phyloP scores from a whole-genome alignment of 2,113 vertebrate species.

The Sula dactylatra region DNA sequence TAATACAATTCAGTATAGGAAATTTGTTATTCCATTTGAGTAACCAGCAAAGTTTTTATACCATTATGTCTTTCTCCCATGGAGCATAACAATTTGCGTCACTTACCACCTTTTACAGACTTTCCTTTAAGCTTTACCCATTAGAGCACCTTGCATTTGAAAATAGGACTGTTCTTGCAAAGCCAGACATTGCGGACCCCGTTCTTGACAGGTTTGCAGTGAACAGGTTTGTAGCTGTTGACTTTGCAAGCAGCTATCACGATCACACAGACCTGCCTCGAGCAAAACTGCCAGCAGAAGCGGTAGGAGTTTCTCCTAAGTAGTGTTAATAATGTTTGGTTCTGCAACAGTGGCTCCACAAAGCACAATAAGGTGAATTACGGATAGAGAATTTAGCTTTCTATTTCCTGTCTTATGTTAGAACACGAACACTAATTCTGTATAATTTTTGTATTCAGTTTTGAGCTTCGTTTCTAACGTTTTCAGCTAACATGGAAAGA shows the following conservation, averaged over 20 bases:
- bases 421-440: rapidly evolving
- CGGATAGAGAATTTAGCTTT: not conserved
- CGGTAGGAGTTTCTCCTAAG: not conserved
- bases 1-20: not conserved
- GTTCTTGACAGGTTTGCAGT: not conserved
- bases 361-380: not conserved
- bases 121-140: not conserved
- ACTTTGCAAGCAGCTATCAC: not conserved
- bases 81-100: not conserved
- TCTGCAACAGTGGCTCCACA: not conserved
- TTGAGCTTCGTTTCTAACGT: not conserved
- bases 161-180: not conserved
- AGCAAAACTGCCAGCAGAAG: not conserved
- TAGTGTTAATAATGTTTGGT: not conserved
- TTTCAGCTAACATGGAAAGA: not conserved
- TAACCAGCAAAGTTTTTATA: not conserved
- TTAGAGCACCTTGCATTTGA: not conserved
- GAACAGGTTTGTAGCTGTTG: not conserved
- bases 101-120: not conserved
- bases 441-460: not conserved
- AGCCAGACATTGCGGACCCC: not conserved
- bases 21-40: not conserved
- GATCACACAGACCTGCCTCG: not conserved
- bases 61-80: not conserved
- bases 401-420: not conserved